Conservation (phyloP, 2,113 vertebrate species). For the Petroica traversi region DNA sequence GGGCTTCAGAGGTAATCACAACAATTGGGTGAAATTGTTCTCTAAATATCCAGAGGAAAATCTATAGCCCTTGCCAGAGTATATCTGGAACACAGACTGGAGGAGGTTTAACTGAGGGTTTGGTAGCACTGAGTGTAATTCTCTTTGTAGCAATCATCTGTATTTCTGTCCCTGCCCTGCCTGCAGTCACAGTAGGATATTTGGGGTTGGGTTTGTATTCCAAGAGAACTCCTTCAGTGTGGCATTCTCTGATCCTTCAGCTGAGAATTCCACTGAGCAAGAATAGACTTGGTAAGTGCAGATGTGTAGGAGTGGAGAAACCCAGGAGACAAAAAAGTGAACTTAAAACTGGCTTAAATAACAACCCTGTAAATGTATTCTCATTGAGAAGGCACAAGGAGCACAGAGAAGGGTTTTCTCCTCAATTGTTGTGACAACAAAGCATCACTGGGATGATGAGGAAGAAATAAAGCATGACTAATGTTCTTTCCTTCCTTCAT, state of each 20-base stretch:
- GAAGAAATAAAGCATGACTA: background rate
- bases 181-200: background rate
- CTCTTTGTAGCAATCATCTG: background rate
- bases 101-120: background rate
- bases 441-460: background rate
- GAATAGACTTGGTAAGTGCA: background rate
- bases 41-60: background rate
- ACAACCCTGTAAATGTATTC: background rate
- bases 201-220: background rate
- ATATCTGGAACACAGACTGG: background rate
- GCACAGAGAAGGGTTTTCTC: background rate
- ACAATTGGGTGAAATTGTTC: background rate
- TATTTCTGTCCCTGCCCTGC: background rate
- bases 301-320: background rate
- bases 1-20: slow-evolving; percentile 68
- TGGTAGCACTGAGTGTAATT: background rate
- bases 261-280: background rate
- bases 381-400: background rate
- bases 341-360: background rate
- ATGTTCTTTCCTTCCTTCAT: background rate
- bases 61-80: background rate
- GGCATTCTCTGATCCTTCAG: background rate
- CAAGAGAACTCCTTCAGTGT: background rate
- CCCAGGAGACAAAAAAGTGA: background rate
- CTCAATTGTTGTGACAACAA: background rate